Percentiles rank a stretch among this genome's conserved stretches.
Conservation (phyloP, 2,797 vertebrate species). For the Macropodus opercularis region DNA sequence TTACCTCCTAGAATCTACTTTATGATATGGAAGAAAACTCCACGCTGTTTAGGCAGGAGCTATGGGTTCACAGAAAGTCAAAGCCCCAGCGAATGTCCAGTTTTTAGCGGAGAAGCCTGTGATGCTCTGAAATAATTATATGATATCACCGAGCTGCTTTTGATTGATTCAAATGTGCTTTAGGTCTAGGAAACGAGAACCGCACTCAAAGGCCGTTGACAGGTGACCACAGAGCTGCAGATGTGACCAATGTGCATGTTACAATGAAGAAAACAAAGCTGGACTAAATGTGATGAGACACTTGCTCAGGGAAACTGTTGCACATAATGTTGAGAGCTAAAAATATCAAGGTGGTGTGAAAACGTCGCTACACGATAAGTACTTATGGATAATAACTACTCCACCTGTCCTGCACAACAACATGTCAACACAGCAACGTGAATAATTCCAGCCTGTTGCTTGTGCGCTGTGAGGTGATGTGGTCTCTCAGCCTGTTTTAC, state of each 20-base stretch:
- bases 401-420: no score
- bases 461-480: not conserved
- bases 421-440: no score
- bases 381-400: not conserved
- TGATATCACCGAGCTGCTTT: no score
- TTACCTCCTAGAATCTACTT: slow-evolving; percentile 31
- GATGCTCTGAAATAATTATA: slow-evolving; percentile 3
- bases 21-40: slow-evolving; percentile 43
- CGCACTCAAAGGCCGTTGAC: not conserved
- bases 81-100: slow-evolving; percentile 44
- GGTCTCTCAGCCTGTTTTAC: not conserved
- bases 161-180: no score
- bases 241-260: no score
- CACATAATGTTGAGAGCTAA: no score
- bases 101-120: slow-evolving; percentile 33
- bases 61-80: slow-evolving; percentile 41
- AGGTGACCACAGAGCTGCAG: no score
- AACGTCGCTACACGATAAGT: not conserved
- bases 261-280: no score
- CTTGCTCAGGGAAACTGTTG: no score
- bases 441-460: not conserved
- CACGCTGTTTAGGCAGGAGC: slow-evolving; percentile 34
- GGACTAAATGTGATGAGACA: no score
- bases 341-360: not conserved
- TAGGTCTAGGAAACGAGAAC: no score